These are phyloP conservation scores for Anthopleura xanthogrammica DNA, from an alignment of 92 coral and sea anemone genomes.

Conservation along the genomic window DNA sequence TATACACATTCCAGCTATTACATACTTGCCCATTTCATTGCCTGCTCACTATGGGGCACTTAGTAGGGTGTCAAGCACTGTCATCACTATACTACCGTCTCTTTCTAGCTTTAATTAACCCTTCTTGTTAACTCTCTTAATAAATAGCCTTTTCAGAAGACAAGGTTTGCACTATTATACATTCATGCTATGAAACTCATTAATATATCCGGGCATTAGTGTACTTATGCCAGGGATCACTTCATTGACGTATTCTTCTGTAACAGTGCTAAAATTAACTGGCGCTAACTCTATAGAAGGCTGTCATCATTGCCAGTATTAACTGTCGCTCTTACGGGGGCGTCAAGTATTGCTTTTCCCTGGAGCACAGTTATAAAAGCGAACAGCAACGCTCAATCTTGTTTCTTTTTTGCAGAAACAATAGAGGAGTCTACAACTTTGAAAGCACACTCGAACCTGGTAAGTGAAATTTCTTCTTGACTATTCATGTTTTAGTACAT, in stretches of 20 bases:
- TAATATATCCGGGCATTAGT: not conserved
- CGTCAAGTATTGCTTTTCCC: not conserved
- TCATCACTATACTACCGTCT: not conserved
- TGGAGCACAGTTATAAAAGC: not conserved
- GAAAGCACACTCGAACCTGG: not conserved
- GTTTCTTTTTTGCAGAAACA: not conserved
- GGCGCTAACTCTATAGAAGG: not conserved
- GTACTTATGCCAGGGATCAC: not conserved
- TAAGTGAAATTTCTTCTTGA: not conserved
- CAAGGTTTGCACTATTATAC: not conserved
- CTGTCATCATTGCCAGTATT: not conserved
- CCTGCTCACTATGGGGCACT: not conserved
- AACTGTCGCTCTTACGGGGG: not conserved
- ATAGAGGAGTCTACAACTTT: not conserved
- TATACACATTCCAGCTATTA: not conserved
- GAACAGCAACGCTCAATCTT: not conserved
- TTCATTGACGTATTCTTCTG: not conserved
- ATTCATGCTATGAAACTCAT: not conserved
- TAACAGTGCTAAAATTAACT: not conserved
- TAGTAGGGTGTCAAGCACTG: not conserved
- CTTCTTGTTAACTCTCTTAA: not conserved
- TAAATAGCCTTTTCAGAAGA: conserved; percentile 4
- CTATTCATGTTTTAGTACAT: not conserved
- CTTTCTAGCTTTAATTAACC: not conserved
- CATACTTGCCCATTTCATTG: not conserved